These are phyloP conservation scores for Patella caerulea DNA, from an alignment of 2,888 invertebrate genomes.

Conservation along the genomic window DNA sequence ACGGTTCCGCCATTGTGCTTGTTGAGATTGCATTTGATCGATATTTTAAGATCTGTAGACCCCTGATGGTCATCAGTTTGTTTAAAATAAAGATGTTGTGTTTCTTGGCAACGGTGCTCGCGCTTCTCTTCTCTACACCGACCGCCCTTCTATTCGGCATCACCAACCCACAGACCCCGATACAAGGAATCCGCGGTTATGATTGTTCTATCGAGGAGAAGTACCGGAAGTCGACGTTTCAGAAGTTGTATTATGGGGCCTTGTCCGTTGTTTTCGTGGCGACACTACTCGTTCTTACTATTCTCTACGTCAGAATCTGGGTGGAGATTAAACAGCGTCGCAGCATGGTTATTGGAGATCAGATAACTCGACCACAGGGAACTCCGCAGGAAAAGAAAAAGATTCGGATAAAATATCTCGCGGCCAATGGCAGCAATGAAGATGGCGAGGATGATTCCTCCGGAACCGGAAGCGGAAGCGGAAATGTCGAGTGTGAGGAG, in stretches of 20 bases:
- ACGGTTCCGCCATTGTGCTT: conserved; percentile 58
- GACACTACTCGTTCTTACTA: conserved; percentile 46
- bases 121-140: conserved; percentile 49
- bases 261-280: conserved; percentile 50
- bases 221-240: conserved; percentile 45
- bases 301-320: conserved; percentile 50
- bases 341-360: conserved; percentile 37
- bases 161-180: conserved; percentile 41
- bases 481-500: neutral
- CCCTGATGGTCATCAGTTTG: conserved; percentile 50
- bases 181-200: conserved; percentile 40
- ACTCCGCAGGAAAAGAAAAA: conserved; percentile 26
- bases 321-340: conserved; percentile 40
- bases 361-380: conserved; percentile 33
- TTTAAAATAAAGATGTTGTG: conserved; percentile 54
- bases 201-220: conserved; percentile 58
- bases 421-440: conserved; percentile 49
- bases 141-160: conserved; percentile 53
- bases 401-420: conserved; percentile 38
- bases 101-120: conserved; percentile 45
- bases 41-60: conserved; percentile 61
- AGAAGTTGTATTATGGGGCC: conserved; percentile 45
- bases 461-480: neutral
- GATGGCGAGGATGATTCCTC: conserved; percentile 35
- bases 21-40: conserved; percentile 60